Conservation (phyloP, 2,113 vertebrate genomes). For the Pica pica region DNA sequence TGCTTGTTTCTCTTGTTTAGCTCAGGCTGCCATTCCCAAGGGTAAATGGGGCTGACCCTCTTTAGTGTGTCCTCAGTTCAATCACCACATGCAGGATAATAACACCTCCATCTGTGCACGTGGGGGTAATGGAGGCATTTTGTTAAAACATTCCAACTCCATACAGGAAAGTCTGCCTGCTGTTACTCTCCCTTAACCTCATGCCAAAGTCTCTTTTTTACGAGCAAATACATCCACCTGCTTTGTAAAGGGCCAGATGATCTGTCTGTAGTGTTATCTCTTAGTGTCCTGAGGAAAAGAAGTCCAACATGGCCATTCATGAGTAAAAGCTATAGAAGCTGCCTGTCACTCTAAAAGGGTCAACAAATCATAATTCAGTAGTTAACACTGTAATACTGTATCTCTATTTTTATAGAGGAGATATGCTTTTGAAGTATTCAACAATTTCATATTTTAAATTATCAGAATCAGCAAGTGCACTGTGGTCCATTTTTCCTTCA, state of each 20-base stretch:
- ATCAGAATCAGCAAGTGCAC: background rate
- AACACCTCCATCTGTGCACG: background rate
- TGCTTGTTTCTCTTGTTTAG: background rate
- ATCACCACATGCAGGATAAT: rapidly evolving
- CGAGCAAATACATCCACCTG: background rate
- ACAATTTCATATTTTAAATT: background rate
- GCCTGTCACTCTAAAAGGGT: background rate
- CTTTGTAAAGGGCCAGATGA: background rate
- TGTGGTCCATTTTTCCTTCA: background rate
- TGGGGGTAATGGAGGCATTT: too few species aligned
- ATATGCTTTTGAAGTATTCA: background rate
- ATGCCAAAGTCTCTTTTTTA: background rate
- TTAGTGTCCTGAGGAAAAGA: background rate
- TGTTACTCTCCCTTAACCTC: background rate
- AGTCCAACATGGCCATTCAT: background rate
- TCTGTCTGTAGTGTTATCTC: background rate
- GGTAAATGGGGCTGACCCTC: background rate
- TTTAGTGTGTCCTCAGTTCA: background rate
- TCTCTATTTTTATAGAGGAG: background rate
- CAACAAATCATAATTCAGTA: background rate
- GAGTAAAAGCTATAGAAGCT: background rate
- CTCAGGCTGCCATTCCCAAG: background rate
- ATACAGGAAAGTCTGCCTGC: background rate
- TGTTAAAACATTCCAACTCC: background rate
- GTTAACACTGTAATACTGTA: background rate